Evolutionary conservation across 2,888 invertebrate genomes (phyloP).

Genomic region (Chrysolina haemoptera): DNA sequence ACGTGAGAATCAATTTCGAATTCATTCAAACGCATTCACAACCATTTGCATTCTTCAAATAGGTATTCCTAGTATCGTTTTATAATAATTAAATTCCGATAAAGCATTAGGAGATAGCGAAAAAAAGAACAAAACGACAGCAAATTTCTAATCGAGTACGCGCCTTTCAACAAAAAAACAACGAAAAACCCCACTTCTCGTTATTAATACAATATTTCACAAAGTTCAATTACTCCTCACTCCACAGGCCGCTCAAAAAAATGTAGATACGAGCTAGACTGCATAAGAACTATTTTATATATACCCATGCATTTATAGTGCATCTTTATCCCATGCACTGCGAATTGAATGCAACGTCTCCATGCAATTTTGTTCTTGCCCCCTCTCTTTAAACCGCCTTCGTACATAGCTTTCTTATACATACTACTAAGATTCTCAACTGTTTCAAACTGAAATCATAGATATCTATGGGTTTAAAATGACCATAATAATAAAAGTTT

Average conservation of each 20-base stretch:
- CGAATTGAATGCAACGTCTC: conserved; percentile 52
- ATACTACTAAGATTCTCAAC: conserved; percentile 66
- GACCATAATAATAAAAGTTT: conserved; percentile 52
- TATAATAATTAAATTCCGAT: not conserved
- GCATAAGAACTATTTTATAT: conserved; percentile 56
- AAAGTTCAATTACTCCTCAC: conserved; percentile 54
- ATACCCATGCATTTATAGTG: conserved; percentile 54
- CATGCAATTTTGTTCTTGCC: conserved; percentile 56
- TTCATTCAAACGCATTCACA: not conserved
- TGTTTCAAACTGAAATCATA: conserved; percentile 67
- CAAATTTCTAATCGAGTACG: conserved; percentile 20
- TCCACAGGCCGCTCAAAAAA: conserved; percentile 51
- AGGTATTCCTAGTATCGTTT: not conserved
- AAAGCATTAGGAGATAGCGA: conserved; percentile 1
- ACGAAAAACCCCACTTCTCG: conserved; percentile 32
- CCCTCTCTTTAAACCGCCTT: conserved; percentile 58
- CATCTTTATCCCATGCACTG: conserved; percentile 52
- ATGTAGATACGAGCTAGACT: conserved; percentile 55
- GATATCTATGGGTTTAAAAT: conserved; percentile 64
- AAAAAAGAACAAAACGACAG: conserved; percentile 13
- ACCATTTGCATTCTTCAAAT: not conserved
- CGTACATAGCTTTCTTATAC: conserved; percentile 64
- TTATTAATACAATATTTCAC: conserved; percentile 55
- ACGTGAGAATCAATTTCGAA: not conserved
- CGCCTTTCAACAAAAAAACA: conserved; percentile 22